A percentile compares a stretch with the other conserved stretches of the same genome.
Conservation (phyloP, 2,797 vertebrate genomes). For the Thaleichthys pacificus region DNA sequence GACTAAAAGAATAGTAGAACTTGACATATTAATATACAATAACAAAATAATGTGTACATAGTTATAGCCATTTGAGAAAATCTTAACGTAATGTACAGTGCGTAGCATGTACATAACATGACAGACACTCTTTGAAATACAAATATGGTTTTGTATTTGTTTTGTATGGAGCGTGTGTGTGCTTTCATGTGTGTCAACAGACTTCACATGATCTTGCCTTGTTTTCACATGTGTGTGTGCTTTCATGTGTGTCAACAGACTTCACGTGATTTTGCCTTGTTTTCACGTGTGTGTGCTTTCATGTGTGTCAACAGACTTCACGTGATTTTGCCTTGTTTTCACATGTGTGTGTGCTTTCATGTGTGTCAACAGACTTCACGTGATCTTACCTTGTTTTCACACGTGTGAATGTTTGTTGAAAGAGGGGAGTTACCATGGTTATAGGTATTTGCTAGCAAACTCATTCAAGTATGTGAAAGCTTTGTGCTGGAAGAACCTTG, state of each 20-base stretch:
- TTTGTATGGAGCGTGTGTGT: constrained; percentile 10
- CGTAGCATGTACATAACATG: neutral
- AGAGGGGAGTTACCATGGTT: neutral
- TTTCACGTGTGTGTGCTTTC: neutral
- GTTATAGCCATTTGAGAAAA: too few relatives aligned
- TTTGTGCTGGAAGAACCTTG: too few relatives aligned
- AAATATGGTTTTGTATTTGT: constrained; percentile 32
- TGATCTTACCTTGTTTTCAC: constrained; percentile 9
- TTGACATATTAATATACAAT: too few relatives aligned
- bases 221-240: constrained; percentile 41
- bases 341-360: constrained; percentile 35
- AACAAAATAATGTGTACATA: too few relatives aligned
- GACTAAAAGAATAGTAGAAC: too few relatives aligned
- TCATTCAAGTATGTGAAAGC: neutral
- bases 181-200: constrained; percentile 6
- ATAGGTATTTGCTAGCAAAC: constrained; percentile 18
- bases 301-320: constrained; percentile 6
- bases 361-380: neutral
- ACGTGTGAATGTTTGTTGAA: constrained; percentile 8
- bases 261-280: constrained; percentile 10
- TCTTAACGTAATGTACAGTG: too few relatives aligned
- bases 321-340: constrained; percentile 24
- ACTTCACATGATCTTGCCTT: constrained; percentile 11
- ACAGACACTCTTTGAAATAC: constrained; percentile 1
- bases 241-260: constrained; percentile 12